A percentile compares a stretch with the other conserved stretches of the same genome.
Conservation (phyloP, 2,113 vertebrate genomes). For the Triplophysa siluroides region DNA sequence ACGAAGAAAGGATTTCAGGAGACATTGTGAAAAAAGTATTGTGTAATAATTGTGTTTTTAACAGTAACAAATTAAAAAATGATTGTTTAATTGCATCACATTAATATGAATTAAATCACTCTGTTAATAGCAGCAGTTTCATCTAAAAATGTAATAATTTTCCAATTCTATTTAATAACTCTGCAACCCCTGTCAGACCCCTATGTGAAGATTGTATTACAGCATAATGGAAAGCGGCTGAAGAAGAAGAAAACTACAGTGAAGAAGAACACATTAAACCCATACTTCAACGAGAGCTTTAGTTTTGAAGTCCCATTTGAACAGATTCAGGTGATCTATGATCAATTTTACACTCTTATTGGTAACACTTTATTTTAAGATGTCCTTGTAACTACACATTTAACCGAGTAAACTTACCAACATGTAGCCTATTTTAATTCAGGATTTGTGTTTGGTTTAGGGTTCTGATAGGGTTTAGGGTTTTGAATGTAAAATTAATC, state of each 20-base stretch:
- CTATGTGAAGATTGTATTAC: slow-evolving; percentile 77
- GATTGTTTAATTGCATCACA: too few species aligned
- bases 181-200: slow-evolving; percentile 60
- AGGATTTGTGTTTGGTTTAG: too few species aligned
- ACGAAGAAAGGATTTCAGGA: background rate
- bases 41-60: too few species aligned
- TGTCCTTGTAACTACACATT: too few species aligned
- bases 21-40: too few species aligned
- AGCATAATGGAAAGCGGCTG: slow-evolving; percentile 86
- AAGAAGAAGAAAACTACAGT: slow-evolving; percentile 92
- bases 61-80: too few species aligned
- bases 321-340: slow-evolving; percentile 82
- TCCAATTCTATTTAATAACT: background rate
- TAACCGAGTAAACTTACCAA: too few species aligned
- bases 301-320: slow-evolving; percentile 90
- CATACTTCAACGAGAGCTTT: slow-evolving; percentile 91
- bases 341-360: background rate
- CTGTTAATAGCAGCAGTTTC: too few species aligned
- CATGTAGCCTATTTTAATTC: too few species aligned
- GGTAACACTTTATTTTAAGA: background rate
- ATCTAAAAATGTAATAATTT: too few species aligned
- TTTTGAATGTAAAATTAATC: background rate
- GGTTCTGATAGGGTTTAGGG: background rate
- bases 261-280: slow-evolving; percentile 91
- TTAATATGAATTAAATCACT: too few species aligned